Evolutionary conservation across 2,888 invertebrate species (phyloP).

Genomic region (Saturnia japonica): DNA sequence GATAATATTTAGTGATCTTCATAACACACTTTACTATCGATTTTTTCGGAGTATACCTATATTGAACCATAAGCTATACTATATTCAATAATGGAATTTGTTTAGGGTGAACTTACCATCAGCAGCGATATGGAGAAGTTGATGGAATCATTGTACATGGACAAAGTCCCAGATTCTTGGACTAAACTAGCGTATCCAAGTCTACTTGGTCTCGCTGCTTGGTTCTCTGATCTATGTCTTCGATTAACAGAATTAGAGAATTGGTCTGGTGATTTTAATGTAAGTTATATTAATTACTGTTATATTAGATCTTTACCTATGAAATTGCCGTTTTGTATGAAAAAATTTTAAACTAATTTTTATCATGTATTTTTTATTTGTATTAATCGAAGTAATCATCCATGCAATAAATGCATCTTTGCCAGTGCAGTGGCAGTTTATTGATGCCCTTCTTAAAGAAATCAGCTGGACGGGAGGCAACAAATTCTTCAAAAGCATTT

Average conservation of each 20-base stretch:
- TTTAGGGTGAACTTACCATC: constrained; percentile 94
- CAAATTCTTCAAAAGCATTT: no score
- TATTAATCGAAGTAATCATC: no score
- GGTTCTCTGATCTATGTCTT: constrained; percentile 93
- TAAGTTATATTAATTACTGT: constrained; percentile 44
- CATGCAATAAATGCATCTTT: no score
- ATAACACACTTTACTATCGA: background rate
- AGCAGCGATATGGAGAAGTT: constrained; percentile 95
- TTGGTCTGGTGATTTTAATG: constrained; percentile 94
- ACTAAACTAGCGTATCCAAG: constrained; percentile 94
- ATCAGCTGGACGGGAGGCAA: no score
- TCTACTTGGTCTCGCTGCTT: constrained; percentile 89
- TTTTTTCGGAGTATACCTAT: background rate
- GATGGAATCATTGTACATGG: constrained; percentile 93
- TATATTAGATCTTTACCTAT: no score
- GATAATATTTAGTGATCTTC: background rate
- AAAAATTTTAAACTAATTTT: no score
- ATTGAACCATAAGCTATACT: background rate
- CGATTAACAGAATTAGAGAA: constrained; percentile 91
- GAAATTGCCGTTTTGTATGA: no score
- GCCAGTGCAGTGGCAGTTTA: no score
- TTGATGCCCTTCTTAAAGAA: no score
- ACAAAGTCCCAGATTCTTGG: constrained; percentile 94
- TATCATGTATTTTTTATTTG: no score
- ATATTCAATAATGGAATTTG: background rate